These are phyloP conservation scores for Galemys pyrenaicus DNA, from an alignment of 2,113 vertebrate genomes.

Conservation along the genomic window DNA sequence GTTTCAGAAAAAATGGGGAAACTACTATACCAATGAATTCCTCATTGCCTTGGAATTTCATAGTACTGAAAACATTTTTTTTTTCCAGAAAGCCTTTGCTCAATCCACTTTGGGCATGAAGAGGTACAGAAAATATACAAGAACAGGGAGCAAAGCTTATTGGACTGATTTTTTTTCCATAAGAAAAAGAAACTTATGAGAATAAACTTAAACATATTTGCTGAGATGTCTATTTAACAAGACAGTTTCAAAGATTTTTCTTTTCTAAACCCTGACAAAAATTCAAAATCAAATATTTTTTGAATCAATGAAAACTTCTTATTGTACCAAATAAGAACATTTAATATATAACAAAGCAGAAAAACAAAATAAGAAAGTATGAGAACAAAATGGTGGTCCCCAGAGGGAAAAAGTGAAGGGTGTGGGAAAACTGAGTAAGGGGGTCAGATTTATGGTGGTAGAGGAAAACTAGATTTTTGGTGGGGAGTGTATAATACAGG, in stretches of 20 bases:
- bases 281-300: background rate
- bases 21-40: background rate
- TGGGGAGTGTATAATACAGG: background rate
- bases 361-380: constrained; percentile 16
- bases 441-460: background rate
- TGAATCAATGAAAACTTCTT: background rate
- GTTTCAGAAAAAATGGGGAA: background rate
- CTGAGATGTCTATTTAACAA: constrained; percentile 10
- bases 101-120: background rate
- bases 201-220: background rate
- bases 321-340: rapidly evolving
- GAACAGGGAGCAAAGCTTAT: background rate
- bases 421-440: background rate
- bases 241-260: background rate
- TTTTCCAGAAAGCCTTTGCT: background rate
- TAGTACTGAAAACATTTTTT: background rate
- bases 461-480: too few species aligned
- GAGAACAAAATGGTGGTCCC: background rate
- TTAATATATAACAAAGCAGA: background rate
- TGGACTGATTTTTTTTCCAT: background rate
- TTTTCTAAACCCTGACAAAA: background rate
- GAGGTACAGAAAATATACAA: background rate
- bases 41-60: background rate
- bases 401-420: background rate
- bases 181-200: background rate